Percentiles rank a stretch among this genome's conserved stretches.
Conservation (phyloP, 1,140 invertebrate species). For the Platyscapa corneri region DNA sequence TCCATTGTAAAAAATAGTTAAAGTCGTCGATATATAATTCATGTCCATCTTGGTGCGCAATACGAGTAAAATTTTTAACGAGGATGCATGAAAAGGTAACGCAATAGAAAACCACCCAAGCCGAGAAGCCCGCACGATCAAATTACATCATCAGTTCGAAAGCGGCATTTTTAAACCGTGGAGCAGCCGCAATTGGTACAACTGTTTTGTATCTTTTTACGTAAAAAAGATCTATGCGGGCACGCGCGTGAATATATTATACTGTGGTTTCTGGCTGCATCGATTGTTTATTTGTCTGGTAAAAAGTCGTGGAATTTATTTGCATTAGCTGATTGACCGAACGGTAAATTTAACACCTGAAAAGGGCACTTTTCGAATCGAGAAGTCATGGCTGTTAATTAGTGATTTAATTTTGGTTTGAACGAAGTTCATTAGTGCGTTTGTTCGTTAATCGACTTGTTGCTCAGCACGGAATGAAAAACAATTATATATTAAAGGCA, state of each 20-base stretch:
- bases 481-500: no score
- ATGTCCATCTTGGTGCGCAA: no score
- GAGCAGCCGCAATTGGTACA: not conserved
- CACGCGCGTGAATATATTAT: not conserved
- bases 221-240: not conserved
- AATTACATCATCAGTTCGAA: conserved; percentile 6
- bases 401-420: not conserved
- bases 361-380: no score
- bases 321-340: not conserved
- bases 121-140: not conserved
- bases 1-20: no score
- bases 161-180: not conserved
- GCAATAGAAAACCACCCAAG: conserved; percentile 3
- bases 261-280: not conserved
- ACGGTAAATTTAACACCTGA: not conserved
- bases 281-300: not conserved
- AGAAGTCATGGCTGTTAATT: no score
- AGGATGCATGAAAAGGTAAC: not conserved
- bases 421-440: not conserved
- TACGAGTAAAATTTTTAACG: not conserved
- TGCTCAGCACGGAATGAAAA: no score
- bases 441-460: not conserved
- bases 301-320: no score
- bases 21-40: no score
- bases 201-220: not conserved